Evolutionary conservation across 2,888 invertebrate species (phyloP), one percentile per base, ranked within the genome.

Genomic region (Drosophila mimetica): DNA sequence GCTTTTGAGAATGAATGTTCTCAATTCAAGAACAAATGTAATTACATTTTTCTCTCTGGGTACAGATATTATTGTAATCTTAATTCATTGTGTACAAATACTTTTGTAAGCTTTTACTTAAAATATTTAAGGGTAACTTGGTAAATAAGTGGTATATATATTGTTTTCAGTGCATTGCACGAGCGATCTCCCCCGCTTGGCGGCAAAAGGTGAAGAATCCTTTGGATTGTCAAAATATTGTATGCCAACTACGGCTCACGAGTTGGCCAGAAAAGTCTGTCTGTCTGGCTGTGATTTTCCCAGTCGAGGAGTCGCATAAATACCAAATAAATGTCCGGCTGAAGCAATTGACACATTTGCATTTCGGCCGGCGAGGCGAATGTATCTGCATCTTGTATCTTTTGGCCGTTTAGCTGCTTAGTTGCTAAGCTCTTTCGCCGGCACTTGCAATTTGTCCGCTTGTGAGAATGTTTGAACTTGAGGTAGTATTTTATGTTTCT

Each of bases 191-290:
- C 61, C 60, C 61, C 61, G 60, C 61, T 60, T 61, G 63, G 63
- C 60, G 60, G 60, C 60, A 61, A 61, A 61, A 67, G 54, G 54
- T 67, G 74, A 87, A 79, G 87, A 85, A 85, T 88, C 85, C 89
- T 85, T 87, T 82, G 88, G 82, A 85, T 88, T 88, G 89, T 87
- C 88, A 85, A 84, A 84, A 84, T 88, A 83, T 83, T 83, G 86
- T 77, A 83, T 79, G 88, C 82, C 84, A 84, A 79, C 60, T 25
- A 84, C 76, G 76, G 77, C 86, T 88, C 84, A 85, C 85, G 87
- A 88, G 79, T 76, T 86, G 77, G 48, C 44, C 44, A 28, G 25
- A 44, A 44, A 14, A 28, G 28, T 44, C 44, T 14, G 42, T 4
- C 25, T 44, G 44, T 44, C 44, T 46, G 16, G 11, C 28, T 36